A percentile compares a stretch with the other conserved stretches of the same genome.
Conservation (phyloP, 1,140 invertebrate species). For the Bathynomus jamesi region DNA sequence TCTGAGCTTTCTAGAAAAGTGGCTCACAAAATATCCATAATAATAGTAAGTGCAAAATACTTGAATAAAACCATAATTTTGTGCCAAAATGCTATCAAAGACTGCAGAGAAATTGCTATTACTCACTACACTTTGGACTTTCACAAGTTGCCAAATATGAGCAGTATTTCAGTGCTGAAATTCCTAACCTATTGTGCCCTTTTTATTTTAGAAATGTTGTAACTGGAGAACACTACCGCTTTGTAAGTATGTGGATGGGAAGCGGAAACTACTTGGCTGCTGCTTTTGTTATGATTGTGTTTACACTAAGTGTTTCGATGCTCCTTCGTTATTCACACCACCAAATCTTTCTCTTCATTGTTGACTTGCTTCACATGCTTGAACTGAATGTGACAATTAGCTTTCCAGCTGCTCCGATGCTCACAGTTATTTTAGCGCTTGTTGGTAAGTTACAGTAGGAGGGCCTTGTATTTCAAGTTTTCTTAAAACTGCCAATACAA, state of each 20-base stretch:
- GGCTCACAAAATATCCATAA: too few relatives aligned
- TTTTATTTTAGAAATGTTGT: constrained; percentile 90
- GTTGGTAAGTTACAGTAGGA: constrained; percentile 87
- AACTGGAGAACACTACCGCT: constrained; percentile 96
- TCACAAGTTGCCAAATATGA: too few relatives aligned
- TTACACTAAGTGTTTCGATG: constrained; percentile 97
- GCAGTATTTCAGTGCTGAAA: too few relatives aligned
- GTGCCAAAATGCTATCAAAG: not conserved
- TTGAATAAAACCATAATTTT: not conserved
- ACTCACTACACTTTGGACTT: too few relatives aligned
- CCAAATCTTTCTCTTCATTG: constrained; percentile 96
- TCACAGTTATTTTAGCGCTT: constrained; percentile 93
- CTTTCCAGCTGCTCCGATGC: constrained; percentile 88
- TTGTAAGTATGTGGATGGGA: constrained; percentile 94
- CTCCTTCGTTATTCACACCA: constrained; percentile 95
- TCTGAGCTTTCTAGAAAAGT: too few relatives aligned
- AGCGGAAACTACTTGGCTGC: constrained; percentile 86
- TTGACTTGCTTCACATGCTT: constrained; percentile 93
- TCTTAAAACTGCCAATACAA: not conserved
- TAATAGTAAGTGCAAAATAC: not conserved
- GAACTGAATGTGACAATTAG: constrained; percentile 86
- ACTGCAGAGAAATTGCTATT: too few relatives aligned
- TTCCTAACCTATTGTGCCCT: too few relatives aligned
- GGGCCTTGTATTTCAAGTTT: not conserved
- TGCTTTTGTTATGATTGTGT: constrained; percentile 93